Conservation (phyloP, 2,797 vertebrate species). For the Arnoldichthys spilopterus region DNA sequence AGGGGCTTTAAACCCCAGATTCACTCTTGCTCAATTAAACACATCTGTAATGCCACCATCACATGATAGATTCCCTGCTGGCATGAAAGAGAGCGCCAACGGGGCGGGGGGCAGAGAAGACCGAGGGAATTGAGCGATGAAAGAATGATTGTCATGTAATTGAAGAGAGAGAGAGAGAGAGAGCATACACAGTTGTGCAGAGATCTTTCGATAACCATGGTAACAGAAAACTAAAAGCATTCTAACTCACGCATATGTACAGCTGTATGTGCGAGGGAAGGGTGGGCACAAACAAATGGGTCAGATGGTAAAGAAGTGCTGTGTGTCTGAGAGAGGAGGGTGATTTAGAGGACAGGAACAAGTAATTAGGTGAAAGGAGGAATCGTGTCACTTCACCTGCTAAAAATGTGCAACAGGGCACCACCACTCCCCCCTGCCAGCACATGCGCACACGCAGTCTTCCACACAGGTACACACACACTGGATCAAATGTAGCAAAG, state of each 20-base stretch:
- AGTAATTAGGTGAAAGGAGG: conserved; percentile 36
- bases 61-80: neutral
- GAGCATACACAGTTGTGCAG: conserved; percentile 65
- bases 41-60: conserved; percentile 17
- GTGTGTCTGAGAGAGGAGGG: conserved; percentile 9
- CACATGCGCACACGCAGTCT: too few relatives aligned
- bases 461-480: too few relatives aligned
- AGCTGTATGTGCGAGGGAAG: neutral
- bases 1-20: neutral
- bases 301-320: conserved; percentile 39
- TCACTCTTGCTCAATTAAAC: neutral
- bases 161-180: conserved; percentile 56
- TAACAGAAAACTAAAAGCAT: conserved; percentile 76
- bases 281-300: conserved; percentile 32
- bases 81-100: neutral
- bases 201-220: conserved; percentile 72
- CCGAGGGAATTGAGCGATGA: conserved; percentile 55
- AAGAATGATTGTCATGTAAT: conserved; percentile 32
- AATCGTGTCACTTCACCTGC: neutral
- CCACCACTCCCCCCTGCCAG: too few relatives aligned
- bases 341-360: conserved; percentile 33
- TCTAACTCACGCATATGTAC: conserved; percentile 29
- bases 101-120: conserved; percentile 18
- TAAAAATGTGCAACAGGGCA: conserved; percentile 2
- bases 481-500: too few relatives aligned